Conservation (phyloP, 2,888 invertebrate genomes). For the Aradus depressus region DNA sequence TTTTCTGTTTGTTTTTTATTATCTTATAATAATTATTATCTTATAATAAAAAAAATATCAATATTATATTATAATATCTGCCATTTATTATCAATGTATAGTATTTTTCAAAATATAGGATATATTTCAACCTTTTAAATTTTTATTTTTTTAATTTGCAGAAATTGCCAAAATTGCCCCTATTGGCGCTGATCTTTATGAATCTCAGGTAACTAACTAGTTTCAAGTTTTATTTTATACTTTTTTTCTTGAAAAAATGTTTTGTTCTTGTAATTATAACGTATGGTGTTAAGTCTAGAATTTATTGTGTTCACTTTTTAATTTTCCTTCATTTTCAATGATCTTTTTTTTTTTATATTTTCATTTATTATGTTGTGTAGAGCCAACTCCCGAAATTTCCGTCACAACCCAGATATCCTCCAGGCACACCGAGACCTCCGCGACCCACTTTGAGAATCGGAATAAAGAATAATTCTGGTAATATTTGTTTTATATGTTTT, state of each 20-base stretch:
- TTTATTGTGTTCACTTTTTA: background rate
- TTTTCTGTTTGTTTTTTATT: too few species aligned
- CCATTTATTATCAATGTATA: too few species aligned
- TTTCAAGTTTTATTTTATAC: too few species aligned
- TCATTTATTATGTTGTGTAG: background rate
- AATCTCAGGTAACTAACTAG: slow-evolving; percentile 4
- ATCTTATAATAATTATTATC: too few species aligned
- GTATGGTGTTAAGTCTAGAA: background rate
- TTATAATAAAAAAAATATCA: too few species aligned
- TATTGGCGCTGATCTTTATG: slow-evolving; percentile 2
- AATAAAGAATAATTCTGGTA: slow-evolving; percentile 11
- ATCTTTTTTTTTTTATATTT: background rate
- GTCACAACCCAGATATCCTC: slow-evolving; percentile 6
- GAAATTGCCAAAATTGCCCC: too few species aligned
- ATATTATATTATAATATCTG: too few species aligned
- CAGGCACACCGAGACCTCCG: slow-evolving; percentile 6
- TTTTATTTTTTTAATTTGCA: too few species aligned
- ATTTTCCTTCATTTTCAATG: background rate
- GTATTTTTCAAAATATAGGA: too few species aligned
- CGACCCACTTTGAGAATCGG: slow-evolving; percentile 7
- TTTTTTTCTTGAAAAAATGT: too few species aligned
- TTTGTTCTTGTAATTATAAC: background rate
- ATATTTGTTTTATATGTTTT: background rate
- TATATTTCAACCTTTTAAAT: too few species aligned
- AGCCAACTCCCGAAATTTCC: slow-evolving; percentile 13